phyloP scores from a whole-genome alignment of 2,113 vertebrate species.

The Rissa tridactyla region DNA sequence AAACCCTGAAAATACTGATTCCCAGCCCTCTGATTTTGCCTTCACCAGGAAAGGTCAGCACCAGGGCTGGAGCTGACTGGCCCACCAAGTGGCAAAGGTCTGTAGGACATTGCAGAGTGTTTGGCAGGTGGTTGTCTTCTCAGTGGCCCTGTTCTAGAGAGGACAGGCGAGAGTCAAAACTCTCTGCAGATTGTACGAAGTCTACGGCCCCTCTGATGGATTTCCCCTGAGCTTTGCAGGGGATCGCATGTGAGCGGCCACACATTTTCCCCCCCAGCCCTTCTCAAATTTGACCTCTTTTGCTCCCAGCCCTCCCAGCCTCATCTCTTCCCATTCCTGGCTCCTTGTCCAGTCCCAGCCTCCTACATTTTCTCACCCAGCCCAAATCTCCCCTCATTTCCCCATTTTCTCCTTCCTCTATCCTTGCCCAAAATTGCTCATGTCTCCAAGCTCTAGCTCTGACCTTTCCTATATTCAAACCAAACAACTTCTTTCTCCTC shows the following conservation, averaged over 20 bases:
- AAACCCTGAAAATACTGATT: not conserved
- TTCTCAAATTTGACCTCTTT: not conserved
- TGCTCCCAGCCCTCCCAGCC: not conserved
- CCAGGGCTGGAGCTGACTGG: not conserved
- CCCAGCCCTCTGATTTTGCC: not conserved
- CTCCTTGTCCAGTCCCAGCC: not conserved
- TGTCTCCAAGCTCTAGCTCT: fast-evolving
- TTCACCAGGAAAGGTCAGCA: not conserved
- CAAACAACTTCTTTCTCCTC: not conserved
- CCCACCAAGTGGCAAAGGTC: not conserved
- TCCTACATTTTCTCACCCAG: not conserved
- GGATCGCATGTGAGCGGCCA: fast-evolving
- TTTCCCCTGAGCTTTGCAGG: not conserved
- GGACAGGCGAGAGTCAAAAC: not conserved
- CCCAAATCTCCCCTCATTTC: not conserved
- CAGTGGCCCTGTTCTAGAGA: not conserved
- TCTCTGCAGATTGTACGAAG: not conserved
- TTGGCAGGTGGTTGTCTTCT: not conserved
- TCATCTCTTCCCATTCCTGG: not conserved
- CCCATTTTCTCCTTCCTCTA: not conserved
- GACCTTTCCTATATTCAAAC: not conserved
- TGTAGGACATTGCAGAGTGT: not conserved
- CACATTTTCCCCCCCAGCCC: not conserved
- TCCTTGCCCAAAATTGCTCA: not conserved
- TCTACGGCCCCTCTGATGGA: not conserved